These are phyloP conservation scores for Gallinago paraguaiae DNA, from an alignment of 2,113 vertebrate genomes.

Conservation along the genomic window DNA sequence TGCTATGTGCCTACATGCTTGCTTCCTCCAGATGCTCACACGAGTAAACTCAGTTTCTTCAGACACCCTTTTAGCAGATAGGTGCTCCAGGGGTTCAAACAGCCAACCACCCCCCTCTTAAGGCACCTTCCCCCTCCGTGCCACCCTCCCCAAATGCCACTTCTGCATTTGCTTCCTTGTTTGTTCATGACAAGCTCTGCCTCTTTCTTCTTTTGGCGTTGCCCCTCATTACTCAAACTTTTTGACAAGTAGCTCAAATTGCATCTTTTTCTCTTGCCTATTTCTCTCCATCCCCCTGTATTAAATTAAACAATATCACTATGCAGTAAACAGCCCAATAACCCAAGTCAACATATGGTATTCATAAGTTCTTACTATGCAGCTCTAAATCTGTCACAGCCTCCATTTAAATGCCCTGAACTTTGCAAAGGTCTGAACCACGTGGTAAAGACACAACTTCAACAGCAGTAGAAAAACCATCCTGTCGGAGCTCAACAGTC, in stretches of 20 bases:
- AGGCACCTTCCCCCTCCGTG: not conserved
- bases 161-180: not conserved
- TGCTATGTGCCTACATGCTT: not conserved
- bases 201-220: not conserved
- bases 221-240: not conserved
- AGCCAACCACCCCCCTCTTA: not conserved
- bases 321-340: constrained; percentile 11
- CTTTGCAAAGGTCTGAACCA: not conserved
- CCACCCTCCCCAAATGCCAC: not conserved
- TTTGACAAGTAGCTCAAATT: not conserved
- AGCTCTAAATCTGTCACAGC: not conserved
- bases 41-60: not conserved
- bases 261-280: not conserved
- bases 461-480: not conserved
- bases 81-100: not conserved
- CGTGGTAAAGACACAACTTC: not conserved
- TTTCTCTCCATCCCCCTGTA: not conserved
- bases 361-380: not conserved
- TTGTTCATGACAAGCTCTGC: not conserved
- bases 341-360: not conserved
- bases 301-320: not conserved
- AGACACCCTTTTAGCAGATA: not conserved
- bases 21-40: not conserved
- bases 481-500: not conserved
- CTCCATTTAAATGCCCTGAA: not conserved